These are phyloP conservation scores for Oreonectes daqikongensis DNA, from an alignment of 2,797 vertebrate genomes.

Conservation along the genomic window DNA sequence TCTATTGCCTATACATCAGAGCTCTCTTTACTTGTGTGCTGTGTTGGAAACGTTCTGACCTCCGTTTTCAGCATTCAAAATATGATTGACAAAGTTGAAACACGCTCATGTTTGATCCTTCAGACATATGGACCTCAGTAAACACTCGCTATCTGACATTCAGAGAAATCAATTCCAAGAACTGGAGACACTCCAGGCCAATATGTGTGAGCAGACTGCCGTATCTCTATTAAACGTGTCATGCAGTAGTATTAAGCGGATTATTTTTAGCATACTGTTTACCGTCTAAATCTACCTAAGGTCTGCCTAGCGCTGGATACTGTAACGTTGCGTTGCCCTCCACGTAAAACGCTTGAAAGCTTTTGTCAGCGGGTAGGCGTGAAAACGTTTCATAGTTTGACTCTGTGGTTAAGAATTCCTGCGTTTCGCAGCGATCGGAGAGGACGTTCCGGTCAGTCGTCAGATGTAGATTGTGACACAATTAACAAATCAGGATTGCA, in stretches of 20 bases:
- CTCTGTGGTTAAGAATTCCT: conserved; percentile 25
- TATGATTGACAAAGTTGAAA: background rate
- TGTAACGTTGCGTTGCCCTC: background rate
- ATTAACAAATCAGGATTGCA: conserved; percentile 42
- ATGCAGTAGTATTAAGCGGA: conserved; percentile 1
- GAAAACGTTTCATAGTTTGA: conserved; percentile 8
- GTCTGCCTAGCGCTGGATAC: background rate
- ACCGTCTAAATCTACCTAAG: conserved; percentile 12
- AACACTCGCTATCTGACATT: background rate
- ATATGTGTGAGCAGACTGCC: background rate
- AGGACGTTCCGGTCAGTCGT: conserved; percentile 38
- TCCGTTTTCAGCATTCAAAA: background rate
- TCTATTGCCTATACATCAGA: background rate
- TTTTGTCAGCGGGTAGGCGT: conserved; percentile 10
- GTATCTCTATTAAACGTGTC: background rate
- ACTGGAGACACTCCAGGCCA: conserved; percentile 1
- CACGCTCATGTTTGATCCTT: background rate
- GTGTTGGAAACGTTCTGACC: background rate
- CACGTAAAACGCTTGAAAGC: background rate
- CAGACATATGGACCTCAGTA: background rate
- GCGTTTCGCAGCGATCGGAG: conserved; percentile 8
- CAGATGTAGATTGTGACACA: conserved; percentile 33
- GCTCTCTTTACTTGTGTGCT: background rate
- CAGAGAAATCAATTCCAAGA: background rate
- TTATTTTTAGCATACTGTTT: conserved; percentile 36